These are phyloP conservation scores for Cheumatopsyche charites DNA, from an alignment of 1,140 invertebrate genomes.

Conservation along the genomic window DNA sequence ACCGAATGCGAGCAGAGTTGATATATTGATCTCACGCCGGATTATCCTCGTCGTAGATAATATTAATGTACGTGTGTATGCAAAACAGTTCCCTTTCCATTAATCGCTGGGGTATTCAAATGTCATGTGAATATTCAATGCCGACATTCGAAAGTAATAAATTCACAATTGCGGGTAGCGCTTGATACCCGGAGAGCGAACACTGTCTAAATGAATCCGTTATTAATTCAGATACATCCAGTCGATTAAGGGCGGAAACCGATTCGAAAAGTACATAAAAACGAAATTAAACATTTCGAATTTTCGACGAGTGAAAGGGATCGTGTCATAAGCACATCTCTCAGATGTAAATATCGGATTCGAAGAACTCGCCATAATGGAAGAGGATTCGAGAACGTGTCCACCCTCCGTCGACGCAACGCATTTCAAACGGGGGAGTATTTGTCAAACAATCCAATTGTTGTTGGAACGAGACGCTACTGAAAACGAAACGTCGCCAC, in stretches of 20 bases:
- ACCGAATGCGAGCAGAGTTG: conserved; percentile 7
- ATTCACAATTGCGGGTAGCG: no score
- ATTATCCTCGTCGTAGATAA: not conserved
- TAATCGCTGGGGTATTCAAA: no score
- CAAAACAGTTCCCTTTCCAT: not conserved
- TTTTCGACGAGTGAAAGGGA: conserved; percentile 1
- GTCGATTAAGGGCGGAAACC: no score
- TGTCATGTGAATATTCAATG: no score
- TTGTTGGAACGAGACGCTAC: conserved; percentile 36
- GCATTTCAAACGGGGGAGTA: conserved; percentile 33
- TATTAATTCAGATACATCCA: no score
- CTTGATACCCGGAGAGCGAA: no score
- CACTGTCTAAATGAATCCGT: no score
- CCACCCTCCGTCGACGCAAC: conserved; percentile 19
- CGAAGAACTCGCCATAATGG: not conserved
- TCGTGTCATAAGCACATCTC: conserved; percentile 34
- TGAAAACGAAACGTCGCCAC: conserved; percentile 39
- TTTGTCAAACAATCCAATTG: conserved; percentile 47
- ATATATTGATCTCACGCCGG: not conserved
- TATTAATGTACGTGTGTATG: conserved; percentile 8
- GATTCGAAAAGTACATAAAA: not conserved
- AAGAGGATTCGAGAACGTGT: not conserved
- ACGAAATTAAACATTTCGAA: not conserved
- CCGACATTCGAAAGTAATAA: no score
- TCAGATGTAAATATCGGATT: conserved; percentile 25